Conservation (phyloP, 1,140 invertebrate genomes). For the Eufriesea mexicana region DNA sequence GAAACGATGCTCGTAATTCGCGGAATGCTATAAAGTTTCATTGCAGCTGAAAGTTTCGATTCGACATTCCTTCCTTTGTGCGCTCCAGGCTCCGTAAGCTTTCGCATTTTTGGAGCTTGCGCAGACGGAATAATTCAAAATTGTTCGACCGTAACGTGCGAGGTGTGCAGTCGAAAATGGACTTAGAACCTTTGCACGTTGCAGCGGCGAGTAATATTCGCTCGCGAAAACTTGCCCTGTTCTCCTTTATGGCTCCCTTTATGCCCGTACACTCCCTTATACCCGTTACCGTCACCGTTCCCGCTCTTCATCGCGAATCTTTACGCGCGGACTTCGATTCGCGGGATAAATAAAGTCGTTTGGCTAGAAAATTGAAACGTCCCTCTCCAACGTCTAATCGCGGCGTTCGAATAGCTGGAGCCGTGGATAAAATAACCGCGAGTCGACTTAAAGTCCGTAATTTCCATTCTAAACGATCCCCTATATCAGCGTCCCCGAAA, state of each 20-base stretch:
- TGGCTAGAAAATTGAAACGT: too few relatives aligned
- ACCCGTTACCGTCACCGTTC: too few relatives aligned
- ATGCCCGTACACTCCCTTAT: too few relatives aligned
- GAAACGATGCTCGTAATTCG: not conserved
- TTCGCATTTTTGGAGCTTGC: conserved; percentile 5
- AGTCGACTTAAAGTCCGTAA: not conserved
- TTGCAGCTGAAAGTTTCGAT: conserved; percentile 20
- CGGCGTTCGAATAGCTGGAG: too few relatives aligned
- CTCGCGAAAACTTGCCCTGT: too few relatives aligned
- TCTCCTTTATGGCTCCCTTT: too few relatives aligned
- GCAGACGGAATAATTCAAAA: conserved; percentile 3
- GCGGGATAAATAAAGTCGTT: too few relatives aligned
- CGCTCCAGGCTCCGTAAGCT: not conserved
- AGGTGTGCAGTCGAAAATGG: not conserved
- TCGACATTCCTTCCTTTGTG: conserved; percentile 33
- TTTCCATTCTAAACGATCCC: too few relatives aligned
- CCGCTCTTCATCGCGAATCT: too few relatives aligned
- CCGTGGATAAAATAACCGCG: too few relatives aligned
- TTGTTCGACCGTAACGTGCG: conserved; percentile 1
- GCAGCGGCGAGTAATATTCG: not conserved
- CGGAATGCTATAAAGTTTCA: conserved; percentile 34
- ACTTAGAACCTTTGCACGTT: not conserved
- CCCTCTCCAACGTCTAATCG: too few relatives aligned
- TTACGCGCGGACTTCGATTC: too few relatives aligned
- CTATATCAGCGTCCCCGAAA: not conserved